These are phyloP conservation scores for Sylvilagus bachmani DNA, from an alignment of 2,113 vertebrate species.

Conservation along the genomic window DNA sequence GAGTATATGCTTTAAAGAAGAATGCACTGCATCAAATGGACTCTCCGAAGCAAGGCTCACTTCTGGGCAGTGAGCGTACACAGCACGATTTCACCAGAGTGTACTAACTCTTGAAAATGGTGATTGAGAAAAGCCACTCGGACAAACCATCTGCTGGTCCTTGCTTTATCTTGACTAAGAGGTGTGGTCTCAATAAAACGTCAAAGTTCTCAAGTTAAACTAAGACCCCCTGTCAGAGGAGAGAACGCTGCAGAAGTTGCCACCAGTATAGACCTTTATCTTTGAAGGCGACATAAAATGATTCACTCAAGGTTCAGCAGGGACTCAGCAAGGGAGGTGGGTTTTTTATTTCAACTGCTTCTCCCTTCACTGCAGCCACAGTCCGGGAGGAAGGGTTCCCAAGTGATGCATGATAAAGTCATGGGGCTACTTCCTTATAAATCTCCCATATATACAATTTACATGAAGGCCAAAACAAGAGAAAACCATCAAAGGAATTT, in stretches of 20 bases:
- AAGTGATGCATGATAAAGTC: neutral
- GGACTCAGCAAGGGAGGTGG: neutral
- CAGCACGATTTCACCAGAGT: no score
- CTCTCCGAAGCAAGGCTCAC: no score
- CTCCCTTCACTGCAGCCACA: neutral
- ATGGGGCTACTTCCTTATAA: neutral
- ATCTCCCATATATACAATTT: neutral
- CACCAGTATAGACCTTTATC: neutral
- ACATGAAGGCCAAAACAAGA: neutral
- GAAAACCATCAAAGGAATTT: constrained; percentile 52
- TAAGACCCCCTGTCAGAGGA: neutral
- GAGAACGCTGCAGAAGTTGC: neutral
- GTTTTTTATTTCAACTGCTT: neutral
- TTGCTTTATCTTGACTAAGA: neutral
- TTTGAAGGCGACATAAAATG: neutral
- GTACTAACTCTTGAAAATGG: neutral
- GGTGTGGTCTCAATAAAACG: constrained; percentile 11
- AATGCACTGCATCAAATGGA: no score
- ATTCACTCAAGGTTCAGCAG: neutral
- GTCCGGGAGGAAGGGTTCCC: neutral
- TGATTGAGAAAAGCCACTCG: neutral
- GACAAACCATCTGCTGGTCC: neutral
- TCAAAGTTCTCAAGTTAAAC: neutral
- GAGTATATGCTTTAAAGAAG: no score
- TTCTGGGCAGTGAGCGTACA: neutral